Evolutionary conservation across 2,888 invertebrate genomes (phyloP).

Genomic region (Cerastoderma edule): DNA sequence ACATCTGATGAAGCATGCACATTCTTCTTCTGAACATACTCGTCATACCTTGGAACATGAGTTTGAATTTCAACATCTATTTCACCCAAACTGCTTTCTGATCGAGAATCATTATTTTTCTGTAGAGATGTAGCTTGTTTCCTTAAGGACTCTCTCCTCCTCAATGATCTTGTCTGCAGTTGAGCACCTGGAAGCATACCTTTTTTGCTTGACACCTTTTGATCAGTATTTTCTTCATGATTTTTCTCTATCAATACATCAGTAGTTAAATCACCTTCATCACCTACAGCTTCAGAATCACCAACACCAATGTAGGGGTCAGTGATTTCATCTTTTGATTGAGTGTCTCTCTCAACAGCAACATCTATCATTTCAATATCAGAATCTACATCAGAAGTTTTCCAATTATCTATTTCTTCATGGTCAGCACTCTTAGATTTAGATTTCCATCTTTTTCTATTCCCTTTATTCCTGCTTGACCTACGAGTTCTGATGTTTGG

Average conservation of each 20-base stretch:
- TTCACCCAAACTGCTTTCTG: background rate
- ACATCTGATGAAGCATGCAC: background rate
- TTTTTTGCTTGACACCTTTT: too few species aligned
- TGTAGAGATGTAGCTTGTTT: too few species aligned
- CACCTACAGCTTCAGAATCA: too few species aligned
- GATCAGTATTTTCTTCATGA: too few species aligned
- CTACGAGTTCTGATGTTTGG: conserved; percentile 39
- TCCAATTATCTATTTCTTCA: background rate
- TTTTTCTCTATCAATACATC: too few species aligned
- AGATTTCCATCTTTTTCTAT: background rate
- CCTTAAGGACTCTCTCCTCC: too few species aligned
- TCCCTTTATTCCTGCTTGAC: conserved; percentile 30
- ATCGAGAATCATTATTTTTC: background rate
- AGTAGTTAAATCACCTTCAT: too few species aligned
- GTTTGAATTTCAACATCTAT: background rate
- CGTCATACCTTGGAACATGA: background rate
- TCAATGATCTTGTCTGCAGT: too few species aligned
- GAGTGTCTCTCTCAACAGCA: background rate
- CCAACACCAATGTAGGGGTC: too few species aligned
- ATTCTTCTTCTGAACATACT: background rate
- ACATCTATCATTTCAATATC: background rate
- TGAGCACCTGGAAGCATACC: too few species aligned
- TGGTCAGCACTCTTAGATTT: background rate
- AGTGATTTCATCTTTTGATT: too few species aligned
- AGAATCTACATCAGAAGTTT: too few species aligned